Conservation (phyloP, 2,113 vertebrate genomes). For the Sphaerodactylus townsendi region DNA sequence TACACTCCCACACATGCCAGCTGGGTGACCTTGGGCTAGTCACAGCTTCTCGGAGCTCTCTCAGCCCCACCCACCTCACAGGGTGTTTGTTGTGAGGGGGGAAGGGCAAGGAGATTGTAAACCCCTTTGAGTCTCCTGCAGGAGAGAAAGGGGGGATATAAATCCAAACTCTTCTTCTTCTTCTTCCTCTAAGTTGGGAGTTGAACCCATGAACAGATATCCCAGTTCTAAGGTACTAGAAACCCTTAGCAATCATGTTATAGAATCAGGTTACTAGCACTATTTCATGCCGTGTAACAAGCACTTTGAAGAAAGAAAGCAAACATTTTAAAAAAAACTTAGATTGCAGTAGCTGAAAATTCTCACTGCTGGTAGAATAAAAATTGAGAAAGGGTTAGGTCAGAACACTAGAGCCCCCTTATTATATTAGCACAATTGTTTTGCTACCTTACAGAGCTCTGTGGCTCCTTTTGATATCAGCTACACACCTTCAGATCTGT, state of each 20-base stretch:
- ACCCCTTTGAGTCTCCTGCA: too few relatives aligned
- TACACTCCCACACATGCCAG: too few relatives aligned
- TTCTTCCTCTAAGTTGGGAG: too few relatives aligned
- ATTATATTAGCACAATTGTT: conserved; percentile 1
- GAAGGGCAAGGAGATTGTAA: too few relatives aligned
- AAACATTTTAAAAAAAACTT: background rate
- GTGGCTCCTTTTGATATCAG: background rate
- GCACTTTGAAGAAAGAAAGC: too few relatives aligned
- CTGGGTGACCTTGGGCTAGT: too few relatives aligned
- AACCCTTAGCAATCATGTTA: background rate
- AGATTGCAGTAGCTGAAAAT: background rate
- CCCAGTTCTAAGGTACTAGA: background rate
- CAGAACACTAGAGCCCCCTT: background rate
- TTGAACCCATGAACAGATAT: background rate
- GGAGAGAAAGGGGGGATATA: too few relatives aligned
- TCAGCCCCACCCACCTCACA: too few relatives aligned
- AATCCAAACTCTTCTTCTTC: too few relatives aligned
- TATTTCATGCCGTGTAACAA: background rate
- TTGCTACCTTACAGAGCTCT: background rate
- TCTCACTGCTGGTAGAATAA: background rate
- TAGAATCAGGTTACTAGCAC: background rate
- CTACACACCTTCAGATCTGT: background rate
- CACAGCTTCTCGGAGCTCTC: too few relatives aligned
- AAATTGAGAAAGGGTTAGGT: background rate
- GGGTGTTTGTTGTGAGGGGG: too few relatives aligned